Evolutionary conservation across 2,888 invertebrate species (phyloP).

Genomic region (Frankliniella fusca): DNA sequence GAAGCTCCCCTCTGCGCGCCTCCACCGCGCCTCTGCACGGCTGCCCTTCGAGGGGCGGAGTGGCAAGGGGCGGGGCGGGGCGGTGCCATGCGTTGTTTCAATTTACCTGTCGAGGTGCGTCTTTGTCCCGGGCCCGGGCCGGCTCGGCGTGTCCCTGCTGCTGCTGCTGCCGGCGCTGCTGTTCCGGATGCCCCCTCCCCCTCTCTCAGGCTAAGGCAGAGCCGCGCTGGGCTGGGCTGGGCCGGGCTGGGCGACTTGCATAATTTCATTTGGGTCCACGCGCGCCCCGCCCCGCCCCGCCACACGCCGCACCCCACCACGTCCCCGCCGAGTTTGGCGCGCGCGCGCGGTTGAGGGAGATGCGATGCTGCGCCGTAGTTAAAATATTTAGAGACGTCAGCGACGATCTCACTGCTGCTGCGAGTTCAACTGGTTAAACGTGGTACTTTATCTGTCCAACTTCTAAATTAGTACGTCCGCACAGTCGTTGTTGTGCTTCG

Average conservation of each 20-base stretch:
- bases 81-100: not conserved
- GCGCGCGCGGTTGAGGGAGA: not conserved
- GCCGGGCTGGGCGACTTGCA: not conserved
- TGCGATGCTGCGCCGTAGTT: not conserved
- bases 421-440: constrained; percentile 8
- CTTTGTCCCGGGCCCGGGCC: not conserved
- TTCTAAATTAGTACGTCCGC: not conserved
- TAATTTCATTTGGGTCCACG: not conserved
- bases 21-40: not conserved
- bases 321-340: not conserved
- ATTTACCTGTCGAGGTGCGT: not conserved
- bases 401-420: not conserved
- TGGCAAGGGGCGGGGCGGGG: not conserved
- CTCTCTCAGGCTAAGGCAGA: not conserved
- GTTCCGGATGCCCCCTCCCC: too few species aligned
- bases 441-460: constrained; percentile 20
- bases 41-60: too few species aligned
- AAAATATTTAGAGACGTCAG: not conserved
- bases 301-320: not conserved
- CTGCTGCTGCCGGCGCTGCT: too few species aligned
- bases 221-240: not conserved
- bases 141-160: too few species aligned
- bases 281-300: not conserved
- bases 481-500: too few species aligned
- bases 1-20: not conserved